phyloP scores from a whole-genome alignment of 2,888 invertebrate species.

The Dusona sp. region DNA sequence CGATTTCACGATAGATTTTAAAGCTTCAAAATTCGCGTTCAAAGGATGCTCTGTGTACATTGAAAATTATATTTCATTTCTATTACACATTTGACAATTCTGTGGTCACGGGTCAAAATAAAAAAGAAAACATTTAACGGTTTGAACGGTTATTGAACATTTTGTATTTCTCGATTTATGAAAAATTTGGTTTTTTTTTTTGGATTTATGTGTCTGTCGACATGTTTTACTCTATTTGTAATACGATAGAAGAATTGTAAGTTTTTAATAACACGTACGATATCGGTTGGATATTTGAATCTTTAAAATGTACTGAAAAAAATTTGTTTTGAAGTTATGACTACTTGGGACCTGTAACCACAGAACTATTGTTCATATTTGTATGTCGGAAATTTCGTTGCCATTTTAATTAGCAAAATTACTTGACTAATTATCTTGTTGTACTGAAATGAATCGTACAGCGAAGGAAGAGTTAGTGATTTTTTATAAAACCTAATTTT shows the following conservation, averaged over 20 bases:
- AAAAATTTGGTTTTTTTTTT: neutral
- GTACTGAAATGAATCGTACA: neutral
- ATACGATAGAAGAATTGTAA: too few relatives aligned
- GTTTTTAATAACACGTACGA: too few relatives aligned
- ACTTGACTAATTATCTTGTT: neutral
- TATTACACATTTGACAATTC: neutral
- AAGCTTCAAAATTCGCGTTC: neutral
- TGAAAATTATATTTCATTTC: neutral
- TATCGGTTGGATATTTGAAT: neutral
- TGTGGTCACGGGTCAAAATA: neutral
- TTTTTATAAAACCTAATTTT: neutral
- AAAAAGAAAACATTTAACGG: neutral
- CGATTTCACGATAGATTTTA: neutral
- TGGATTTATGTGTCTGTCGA: neutral
- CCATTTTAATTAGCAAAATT: neutral
- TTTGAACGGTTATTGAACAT: neutral
- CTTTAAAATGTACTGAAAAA: neutral
- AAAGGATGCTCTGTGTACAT: neutral
- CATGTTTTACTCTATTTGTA: too few relatives aligned
- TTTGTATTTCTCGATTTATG: neutral
- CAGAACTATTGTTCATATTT: neutral
- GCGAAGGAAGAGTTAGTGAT: neutral
- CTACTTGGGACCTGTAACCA: neutral
- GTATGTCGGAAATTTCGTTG: neutral
- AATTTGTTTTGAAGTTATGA: neutral